A percentile compares a stretch with the other conserved stretches of the same genome.
These are phyloP conservation scores for Pseudochirops corinnae DNA, from an alignment of 2,797 vertebrate genomes.

Conservation along the genomic window DNA sequence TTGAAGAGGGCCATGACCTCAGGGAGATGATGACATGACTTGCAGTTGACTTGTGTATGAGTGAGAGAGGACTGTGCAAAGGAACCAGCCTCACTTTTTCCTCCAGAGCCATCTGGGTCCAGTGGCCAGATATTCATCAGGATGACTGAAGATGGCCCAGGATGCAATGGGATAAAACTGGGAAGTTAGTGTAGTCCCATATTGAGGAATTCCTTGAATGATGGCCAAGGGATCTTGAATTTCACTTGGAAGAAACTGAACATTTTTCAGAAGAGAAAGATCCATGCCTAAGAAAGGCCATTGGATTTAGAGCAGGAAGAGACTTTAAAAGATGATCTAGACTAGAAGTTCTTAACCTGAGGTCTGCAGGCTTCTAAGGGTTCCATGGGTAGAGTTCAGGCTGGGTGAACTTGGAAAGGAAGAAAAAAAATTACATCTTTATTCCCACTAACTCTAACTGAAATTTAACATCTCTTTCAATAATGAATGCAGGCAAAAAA, in stretches of 20 bases:
- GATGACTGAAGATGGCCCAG: no score
- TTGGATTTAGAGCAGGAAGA: background rate
- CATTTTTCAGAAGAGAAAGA: background rate
- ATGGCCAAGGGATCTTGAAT: background rate
- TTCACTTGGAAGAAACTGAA: background rate
- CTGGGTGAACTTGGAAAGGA: background rate
- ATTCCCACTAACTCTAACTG: background rate
- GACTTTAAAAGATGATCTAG: background rate
- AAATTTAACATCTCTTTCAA: background rate
- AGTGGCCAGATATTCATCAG: no score
- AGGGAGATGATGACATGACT: no score
- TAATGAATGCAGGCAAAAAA: background rate
- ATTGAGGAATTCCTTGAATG: background rate
- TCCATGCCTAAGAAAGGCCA: background rate
- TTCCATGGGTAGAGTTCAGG: background rate
- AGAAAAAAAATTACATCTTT: background rate
- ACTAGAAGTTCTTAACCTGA: background rate
- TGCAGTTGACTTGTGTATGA: no score
- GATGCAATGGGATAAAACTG: background rate
- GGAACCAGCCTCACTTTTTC: no score
- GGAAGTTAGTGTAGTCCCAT: background rate
- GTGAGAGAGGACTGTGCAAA: no score
- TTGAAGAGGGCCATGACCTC: no score
- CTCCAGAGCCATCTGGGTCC: no score
- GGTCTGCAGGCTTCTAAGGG: background rate